Percentiles rank a stretch among this genome's conserved stretches.
Conservation (phyloP, 2,113 vertebrate genomes). For the Sinocyclocheilus anshuiensis region DNA sequence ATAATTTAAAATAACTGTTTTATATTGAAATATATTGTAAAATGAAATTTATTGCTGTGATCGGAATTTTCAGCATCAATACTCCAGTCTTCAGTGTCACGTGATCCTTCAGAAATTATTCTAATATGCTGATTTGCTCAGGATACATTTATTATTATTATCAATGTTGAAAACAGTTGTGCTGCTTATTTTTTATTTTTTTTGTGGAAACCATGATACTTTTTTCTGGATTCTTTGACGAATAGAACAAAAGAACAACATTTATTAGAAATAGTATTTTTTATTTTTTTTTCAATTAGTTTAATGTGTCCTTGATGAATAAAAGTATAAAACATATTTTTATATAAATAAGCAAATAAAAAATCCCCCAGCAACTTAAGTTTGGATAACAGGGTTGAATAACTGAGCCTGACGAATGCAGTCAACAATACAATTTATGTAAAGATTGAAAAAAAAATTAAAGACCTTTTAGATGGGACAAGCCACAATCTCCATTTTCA, state of each 20-base stretch:
- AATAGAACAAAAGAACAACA: too few species aligned
- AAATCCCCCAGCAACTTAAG: too few species aligned
- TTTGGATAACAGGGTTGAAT: not conserved
- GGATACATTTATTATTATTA: too few species aligned
- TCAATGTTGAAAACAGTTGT: not conserved
- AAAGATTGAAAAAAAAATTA: not conserved
- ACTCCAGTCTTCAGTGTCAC: not conserved
- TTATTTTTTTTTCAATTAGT: too few species aligned
- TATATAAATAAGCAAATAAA: too few species aligned
- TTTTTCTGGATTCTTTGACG: too few species aligned
- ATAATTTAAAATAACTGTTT: too few species aligned
- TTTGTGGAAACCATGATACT: not conserved
- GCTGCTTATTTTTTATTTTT: not conserved
- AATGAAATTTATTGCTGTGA: too few species aligned
- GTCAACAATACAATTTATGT: not conserved
- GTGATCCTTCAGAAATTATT: not conserved
- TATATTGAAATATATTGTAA: too few species aligned
- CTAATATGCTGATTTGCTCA: not conserved
- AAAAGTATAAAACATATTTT: too few species aligned
- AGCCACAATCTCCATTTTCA: not conserved
- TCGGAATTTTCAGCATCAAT: not conserved
- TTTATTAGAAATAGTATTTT: too few species aligned
- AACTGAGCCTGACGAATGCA: not conserved
- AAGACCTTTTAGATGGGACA: not conserved
- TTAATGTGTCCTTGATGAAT: too few species aligned